Conservation (phyloP, 2,797 vertebrate genomes). For the Urocyon cinereoargenteus region DNA sequence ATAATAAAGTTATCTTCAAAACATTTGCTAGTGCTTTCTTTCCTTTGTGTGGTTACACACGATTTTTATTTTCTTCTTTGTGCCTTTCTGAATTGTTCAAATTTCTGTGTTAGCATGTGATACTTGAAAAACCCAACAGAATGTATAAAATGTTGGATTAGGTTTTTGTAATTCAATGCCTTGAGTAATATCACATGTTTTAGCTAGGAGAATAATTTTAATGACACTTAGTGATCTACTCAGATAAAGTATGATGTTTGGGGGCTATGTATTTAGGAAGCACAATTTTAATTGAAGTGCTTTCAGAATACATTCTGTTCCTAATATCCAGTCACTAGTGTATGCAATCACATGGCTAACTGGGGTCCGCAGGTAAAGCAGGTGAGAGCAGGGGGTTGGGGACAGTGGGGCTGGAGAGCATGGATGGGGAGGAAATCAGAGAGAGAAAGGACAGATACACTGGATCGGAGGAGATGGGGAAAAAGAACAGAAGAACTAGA, state of each 20-base stretch:
- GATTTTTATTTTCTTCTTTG: constrained; percentile 21
- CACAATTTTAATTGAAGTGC: background rate
- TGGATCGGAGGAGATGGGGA: background rate
- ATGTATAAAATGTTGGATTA: background rate
- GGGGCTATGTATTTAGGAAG: background rate
- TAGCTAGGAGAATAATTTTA: background rate
- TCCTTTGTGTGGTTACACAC: background rate
- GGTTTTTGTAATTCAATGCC: background rate
- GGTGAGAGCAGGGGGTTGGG: background rate
- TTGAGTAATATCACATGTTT: background rate
- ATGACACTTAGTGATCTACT: background rate
- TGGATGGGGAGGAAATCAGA: background rate
- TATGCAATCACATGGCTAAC: background rate
- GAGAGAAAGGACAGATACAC: background rate
- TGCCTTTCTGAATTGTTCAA: background rate
- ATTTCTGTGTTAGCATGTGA: background rate
- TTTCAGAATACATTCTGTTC: background rate
- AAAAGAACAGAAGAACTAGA: background rate
- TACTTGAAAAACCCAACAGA: background rate
- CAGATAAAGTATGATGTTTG: background rate
- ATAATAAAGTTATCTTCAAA: background rate
- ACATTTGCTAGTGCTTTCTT: background rate
- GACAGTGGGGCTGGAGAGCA: rapidly evolving
- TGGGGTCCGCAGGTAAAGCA: background rate
- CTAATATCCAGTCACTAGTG: background rate